Percentiles rank a stretch among this genome's conserved stretches.
phyloP scores from a whole-genome alignment of 2,113 vertebrate genomes.

The Benitochromis conjunctus region DNA sequence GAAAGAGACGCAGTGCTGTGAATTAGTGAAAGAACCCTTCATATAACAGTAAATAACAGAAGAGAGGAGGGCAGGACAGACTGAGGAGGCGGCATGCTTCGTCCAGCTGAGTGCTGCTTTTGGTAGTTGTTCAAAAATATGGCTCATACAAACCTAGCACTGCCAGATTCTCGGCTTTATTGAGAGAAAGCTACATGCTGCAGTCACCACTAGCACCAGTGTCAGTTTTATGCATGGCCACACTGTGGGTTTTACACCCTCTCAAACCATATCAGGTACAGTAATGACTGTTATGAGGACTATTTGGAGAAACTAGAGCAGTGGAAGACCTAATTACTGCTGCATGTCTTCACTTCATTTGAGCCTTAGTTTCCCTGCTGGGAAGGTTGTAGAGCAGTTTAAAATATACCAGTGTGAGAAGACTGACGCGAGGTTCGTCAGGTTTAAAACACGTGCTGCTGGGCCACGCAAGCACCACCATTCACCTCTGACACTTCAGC shows the following conservation, averaged over 20 bases:
- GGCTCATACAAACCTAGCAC: slow-evolving; percentile 32
- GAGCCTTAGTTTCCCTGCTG: slow-evolving; percentile 2
- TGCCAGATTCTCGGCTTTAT: slow-evolving; percentile 28
- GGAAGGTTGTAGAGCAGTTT: not conserved
- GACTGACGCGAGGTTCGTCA: not conserved
- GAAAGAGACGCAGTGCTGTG: not conserved
- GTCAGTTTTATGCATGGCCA: not conserved
- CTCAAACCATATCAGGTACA: not conserved
- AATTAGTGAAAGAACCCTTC: slow-evolving; percentile 12
- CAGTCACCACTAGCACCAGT: not conserved
- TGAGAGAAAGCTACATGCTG: not conserved
- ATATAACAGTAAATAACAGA: slow-evolving; percentile 30
- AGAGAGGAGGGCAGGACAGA: slow-evolving; percentile 48
- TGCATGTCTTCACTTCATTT: slow-evolving; percentile 6
- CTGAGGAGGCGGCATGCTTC: slow-evolving; percentile 40
- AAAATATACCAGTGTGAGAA: slow-evolving; percentile 24
- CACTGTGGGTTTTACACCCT: not conserved
- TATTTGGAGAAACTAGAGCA: not conserved
- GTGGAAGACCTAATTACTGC: slow-evolving; percentile 21
- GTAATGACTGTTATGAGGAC: not conserved
- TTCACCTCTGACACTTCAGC: not conserved
- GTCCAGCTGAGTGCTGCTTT: slow-evolving; percentile 47
- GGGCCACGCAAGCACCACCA: not conserved
- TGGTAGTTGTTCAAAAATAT: slow-evolving; percentile 53
- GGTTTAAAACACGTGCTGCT: not conserved